Evolutionary conservation across 2,797 vertebrate genomes (phyloP).

Genomic region (Cyclopterus lumpus): DNA sequence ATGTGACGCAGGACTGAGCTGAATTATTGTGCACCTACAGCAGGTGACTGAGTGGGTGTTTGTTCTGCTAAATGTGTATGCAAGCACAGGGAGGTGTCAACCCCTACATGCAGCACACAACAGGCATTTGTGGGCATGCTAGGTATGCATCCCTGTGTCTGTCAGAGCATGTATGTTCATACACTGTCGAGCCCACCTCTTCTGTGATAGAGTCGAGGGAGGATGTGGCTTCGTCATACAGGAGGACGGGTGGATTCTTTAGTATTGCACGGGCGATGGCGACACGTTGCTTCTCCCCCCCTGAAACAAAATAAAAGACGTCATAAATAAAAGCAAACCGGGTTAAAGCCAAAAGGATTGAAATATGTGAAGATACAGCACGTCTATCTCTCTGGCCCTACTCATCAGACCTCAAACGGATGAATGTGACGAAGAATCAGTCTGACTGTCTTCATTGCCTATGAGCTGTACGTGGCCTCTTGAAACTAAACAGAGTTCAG

Average conservation of each 20-base stretch:
- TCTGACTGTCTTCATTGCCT: slow-evolving; percentile 63
- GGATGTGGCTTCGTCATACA: slow-evolving; percentile 99
- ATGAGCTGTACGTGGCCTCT: slow-evolving; percentile 56
- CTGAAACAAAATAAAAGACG: slow-evolving; percentile 75
- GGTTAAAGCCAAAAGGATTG: slow-evolving; percentile 8
- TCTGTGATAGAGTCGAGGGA: slow-evolving; percentile 99
- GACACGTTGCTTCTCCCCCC: slow-evolving; percentile 97
- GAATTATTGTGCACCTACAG: slow-evolving; percentile 71
- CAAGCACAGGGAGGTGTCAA: slow-evolving; percentile 36
- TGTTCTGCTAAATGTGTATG: slow-evolving; percentile 67
- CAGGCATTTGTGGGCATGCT: slow-evolving; percentile 26
- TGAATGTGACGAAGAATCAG: slow-evolving; percentile 63
- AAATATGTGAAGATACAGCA: slow-evolving; percentile 9
- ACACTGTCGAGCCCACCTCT: slow-evolving; percentile 85
- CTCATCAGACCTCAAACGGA: slow-evolving; percentile 38
- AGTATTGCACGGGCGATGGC: slow-evolving; percentile 96
- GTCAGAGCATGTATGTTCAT: neutral
- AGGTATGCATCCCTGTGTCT: slow-evolving; percentile 14
- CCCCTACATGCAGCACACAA: slow-evolving; percentile 16
- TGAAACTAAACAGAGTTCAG: slow-evolving; percentile 60
- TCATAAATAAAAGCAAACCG: slow-evolving; percentile 19
- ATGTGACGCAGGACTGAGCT: slow-evolving; percentile 60
- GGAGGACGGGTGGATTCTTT: slow-evolving; percentile 93
- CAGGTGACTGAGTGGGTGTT: slow-evolving; percentile 71
- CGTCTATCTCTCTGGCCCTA: slow-evolving; percentile 12